phyloP scores from a whole-genome alignment of 1,140 invertebrate genomes.

The Himalopsyche phryganea region DNA sequence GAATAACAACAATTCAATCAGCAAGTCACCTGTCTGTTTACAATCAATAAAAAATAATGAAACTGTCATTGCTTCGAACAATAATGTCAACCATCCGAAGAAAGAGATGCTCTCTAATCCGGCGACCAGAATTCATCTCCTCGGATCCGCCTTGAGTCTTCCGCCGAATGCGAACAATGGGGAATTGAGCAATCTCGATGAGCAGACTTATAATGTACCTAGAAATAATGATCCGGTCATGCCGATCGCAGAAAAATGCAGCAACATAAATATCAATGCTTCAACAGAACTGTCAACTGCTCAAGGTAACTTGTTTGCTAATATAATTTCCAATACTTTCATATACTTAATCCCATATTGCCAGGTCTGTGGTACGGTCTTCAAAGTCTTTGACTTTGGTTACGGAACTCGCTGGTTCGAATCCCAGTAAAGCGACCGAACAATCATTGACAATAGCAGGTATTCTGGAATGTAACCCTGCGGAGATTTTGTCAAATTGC shows the following conservation, averaged over 20 bases:
- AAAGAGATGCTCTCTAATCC: conserved; percentile 29
- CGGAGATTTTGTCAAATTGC: no score
- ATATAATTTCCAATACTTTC: no score
- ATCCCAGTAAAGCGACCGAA: no score
- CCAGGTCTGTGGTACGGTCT: no score
- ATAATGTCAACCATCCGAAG: conserved; percentile 16
- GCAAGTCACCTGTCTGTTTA: not conserved
- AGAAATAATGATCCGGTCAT: conserved; percentile 50
- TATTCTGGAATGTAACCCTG: no score
- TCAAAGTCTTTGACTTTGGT: no score
- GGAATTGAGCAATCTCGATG: conserved; percentile 32
- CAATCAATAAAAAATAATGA: conserved; percentile 17
- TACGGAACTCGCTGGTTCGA: no score
- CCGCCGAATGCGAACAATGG: conserved; percentile 22
- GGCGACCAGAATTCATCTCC: conserved; percentile 14
- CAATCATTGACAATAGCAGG: no score
- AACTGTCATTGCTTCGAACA: conserved; percentile 14
- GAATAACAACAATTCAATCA: conserved; percentile 22
- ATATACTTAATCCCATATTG: no score
- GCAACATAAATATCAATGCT: conserved; percentile 48
- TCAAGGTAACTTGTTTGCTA: conserved; percentile 40
- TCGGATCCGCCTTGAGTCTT: conserved; percentile 28
- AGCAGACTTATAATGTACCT: conserved; percentile 55
- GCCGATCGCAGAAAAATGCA: conserved; percentile 46
- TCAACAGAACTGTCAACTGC: conserved; percentile 47